A percentile compares a stretch with the other conserved stretches of the same genome.
phyloP scores from a whole-genome alignment of 1,140 invertebrate genomes.

The Chionoecetes opilio region DNA sequence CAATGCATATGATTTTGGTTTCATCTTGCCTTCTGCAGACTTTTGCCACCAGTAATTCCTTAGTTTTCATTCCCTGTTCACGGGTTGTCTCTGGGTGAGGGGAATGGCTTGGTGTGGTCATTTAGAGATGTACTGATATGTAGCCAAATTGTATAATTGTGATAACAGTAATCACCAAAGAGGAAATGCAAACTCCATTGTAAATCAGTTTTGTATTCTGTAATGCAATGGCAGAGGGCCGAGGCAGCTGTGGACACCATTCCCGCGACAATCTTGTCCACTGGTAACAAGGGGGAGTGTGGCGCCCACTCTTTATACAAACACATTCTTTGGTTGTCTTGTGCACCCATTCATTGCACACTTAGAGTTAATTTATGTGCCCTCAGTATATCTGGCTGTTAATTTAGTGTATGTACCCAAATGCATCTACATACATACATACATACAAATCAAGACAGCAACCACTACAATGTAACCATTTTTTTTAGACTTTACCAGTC shows the following conservation, averaged over 20 bases:
- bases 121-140: not conserved
- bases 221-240: constrained; percentile 20
- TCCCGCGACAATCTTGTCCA: not conserved
- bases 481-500: not conserved
- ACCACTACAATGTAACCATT: not conserved
- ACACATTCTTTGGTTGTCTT: not conserved
- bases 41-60: constrained; percentile 34
- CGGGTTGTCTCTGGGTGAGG: constrained; percentile 1
- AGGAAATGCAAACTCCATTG: constrained; percentile 19
- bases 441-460: not conserved
- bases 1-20: not conserved
- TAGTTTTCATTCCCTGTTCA: constrained; percentile 35
- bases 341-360: constrained; percentile 16
- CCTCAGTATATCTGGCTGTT: not conserved
- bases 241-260: not conserved
- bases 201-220: not conserved
- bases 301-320: not conserved
- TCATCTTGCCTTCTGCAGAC: not conserved
- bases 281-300: not conserved
- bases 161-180: constrained; percentile 61
- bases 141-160: constrained; percentile 44
- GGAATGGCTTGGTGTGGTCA: not conserved
- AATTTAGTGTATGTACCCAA: not conserved
- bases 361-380: constrained; percentile 20
- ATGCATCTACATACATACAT: not conserved